Base-by-base conservation (phyloP, 2,113 vertebrate genomes). In the Trinectes maculatus region DNA sequence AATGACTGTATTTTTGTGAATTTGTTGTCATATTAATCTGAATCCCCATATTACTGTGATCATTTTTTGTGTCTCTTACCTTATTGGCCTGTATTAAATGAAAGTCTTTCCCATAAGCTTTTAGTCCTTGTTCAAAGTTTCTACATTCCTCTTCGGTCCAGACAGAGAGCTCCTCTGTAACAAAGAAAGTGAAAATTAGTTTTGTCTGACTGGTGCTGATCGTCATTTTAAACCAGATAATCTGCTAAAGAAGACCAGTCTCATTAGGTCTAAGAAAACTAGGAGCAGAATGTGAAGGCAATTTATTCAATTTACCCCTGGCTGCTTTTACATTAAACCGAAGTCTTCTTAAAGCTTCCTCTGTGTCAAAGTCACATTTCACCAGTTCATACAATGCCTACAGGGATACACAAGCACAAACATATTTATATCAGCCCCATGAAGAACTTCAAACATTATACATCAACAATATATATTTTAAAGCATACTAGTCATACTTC, bases 61-160 rank as follows among this genome's bases (percentile, higher is more conserved):
- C n/a, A n/a, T n/a, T n/a, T n/a, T n/a, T n/a, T n/a, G n/a, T n/a
- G n/a, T 47, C 10, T 52, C 89, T 92, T 86, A 98, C 97, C 95
- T 99, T 99, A 85, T 98, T 98, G 83, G 94, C 95, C 87, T 98
- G 96, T 91, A 97, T 94, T 77, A 95, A 94, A 74, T 97, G 95
- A 89, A 99, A 98, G 88, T 98, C 95, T 85, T 98, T 99, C 28
- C 96, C 98, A 84, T 97, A 98, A 64, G 94, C 94, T 86, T 98
- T 97, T 61, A 99, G 90, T 39, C 95, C 96, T 92, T 97, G 95
- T 51, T 98, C 96, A 92, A 98, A 99, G 87, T 96, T 95, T 88
- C 95, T 93, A 89, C 96, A 97, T 77, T 99, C 96, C 83, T 99
- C 98, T 71, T 99, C 95, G 29, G 95, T 98, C 98, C 96, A 99